Base-by-base conservation (phyloP, 2,888 invertebrate genomes). In the Bombyx huttoni region DNA sequence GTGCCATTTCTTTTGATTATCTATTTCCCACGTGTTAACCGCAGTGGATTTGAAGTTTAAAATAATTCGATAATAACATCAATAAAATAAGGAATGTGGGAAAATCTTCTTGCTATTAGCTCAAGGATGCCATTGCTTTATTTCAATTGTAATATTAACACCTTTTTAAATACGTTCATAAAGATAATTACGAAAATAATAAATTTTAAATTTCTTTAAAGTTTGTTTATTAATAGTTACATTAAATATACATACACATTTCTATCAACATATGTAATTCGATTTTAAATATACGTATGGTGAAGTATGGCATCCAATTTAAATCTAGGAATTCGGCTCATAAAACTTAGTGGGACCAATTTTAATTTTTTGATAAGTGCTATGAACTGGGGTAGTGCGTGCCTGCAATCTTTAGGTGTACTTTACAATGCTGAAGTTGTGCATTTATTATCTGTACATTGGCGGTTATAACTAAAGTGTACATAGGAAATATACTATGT, bases 371-470 rank as follows among this genome's bases (percentile, higher is more conserved):
- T 62, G 58, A 64, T 59, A 71, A 73, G 74, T 75, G 71, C 65
- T 70, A 69, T 63, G 70, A 64, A 66, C 62, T 65, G 56, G 64
- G 65, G 66, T 57, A 62, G 62, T 63, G 73, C 73, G 75, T 77
- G 78, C 71, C 75, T 78, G 74, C 67, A 70, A 71, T 71, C 64
- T 69, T 69, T 69, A 60, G 62, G 64, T 68, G 63, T 67, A 73
- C 73, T 81, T 82, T 86, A 78, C 82, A 81, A 85, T 86, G 86
- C 86, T 86, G 86, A 85, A 82, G 84, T 87, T 87, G 87, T 88
- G 88, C 88, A 87, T 88, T 87, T 88, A 87, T 81, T 84, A 82
- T 83, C 85, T 84, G 85, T 85, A 85, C 83, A 81, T 75, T 82
- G 78, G 79, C 82, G 82, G 67, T 71, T 76, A 80, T 75, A 76